Conservation (phyloP, 2,797 vertebrate genomes). For the Lindbergichthys nudifrons region DNA sequence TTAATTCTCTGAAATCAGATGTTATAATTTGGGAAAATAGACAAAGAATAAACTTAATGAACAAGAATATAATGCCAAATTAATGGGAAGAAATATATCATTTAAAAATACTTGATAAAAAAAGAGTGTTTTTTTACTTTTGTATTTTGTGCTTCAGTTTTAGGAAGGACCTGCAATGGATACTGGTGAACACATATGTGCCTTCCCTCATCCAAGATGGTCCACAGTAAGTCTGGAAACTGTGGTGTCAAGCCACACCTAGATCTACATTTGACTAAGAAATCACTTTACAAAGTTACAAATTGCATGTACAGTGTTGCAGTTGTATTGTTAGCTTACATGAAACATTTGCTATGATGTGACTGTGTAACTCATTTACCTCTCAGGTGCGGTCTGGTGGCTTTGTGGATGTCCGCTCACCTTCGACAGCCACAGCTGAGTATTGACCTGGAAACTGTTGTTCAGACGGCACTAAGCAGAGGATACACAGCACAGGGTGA, state of each 20-base stretch:
- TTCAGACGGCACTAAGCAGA: conserved; percentile 80
- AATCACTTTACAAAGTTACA: neutral
- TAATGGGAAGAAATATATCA: too few relatives aligned
- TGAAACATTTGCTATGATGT: conserved; percentile 16
- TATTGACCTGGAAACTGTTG: conserved; percentile 81
- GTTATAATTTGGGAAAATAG: neutral
- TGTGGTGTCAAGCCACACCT: neutral
- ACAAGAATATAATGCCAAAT: too few relatives aligned
- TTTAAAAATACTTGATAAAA: too few relatives aligned
- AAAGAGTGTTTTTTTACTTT: neutral
- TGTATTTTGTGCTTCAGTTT: conserved; percentile 81
- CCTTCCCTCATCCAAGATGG: conserved; percentile 94
- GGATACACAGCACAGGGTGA: conserved; percentile 91
- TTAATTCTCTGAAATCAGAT: neutral
- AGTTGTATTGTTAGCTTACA: neutral
- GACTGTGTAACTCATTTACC: conserved; percentile 26
- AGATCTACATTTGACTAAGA: neutral
- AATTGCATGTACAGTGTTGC: neutral
- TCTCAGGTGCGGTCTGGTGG: conserved; percentile 91
- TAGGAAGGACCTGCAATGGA: conserved; percentile 87
- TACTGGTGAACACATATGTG: conserved; percentile 88
- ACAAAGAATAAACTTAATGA: too few relatives aligned
- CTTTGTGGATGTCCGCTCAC: conserved; percentile 91
- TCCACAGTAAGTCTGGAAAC: conserved; percentile 87
- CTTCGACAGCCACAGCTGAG: conserved; percentile 68